Evolutionary conservation across 1,140 invertebrate species (phyloP).

Genomic region (Scaptomyza pallida): DNA sequence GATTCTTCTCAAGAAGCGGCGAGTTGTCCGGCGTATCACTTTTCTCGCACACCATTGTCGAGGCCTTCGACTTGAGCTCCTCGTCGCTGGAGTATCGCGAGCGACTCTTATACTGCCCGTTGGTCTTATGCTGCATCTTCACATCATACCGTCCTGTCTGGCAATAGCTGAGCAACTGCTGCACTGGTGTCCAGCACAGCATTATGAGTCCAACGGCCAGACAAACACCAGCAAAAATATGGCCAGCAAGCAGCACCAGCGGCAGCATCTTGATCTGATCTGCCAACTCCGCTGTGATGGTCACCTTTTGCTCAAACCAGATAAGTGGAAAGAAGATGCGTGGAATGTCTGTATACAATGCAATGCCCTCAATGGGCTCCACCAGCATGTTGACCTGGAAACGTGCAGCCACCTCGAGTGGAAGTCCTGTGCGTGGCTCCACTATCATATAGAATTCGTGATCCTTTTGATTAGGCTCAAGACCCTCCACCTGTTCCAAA

Average conservation of each 20-base stretch:
- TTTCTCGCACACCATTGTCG: conserved; percentile 52
- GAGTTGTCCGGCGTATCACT: conserved; percentile 57
- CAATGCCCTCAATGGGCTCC: conserved; percentile 87
- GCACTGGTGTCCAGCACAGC: conserved; percentile 65
- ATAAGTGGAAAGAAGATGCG: conserved; percentile 90
- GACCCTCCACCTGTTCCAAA: conserved; percentile 87
- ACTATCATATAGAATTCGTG: conserved; percentile 90
- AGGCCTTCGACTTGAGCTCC: conserved; percentile 66
- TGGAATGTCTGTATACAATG: conserved; percentile 88
- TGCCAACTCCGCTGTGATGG: conserved; percentile 85
- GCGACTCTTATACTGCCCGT: conserved; percentile 61
- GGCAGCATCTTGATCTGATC: conserved; percentile 77
- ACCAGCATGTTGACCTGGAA: conserved; percentile 92
- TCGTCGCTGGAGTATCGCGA: conserved; percentile 67
- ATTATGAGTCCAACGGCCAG: conserved; percentile 72
- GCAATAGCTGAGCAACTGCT: conserved; percentile 49
- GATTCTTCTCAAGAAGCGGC: conserved; percentile 42
- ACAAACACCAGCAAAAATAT: conserved; percentile 71
- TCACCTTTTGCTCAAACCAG: conserved; percentile 90
- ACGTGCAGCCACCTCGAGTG: conserved; percentile 89
- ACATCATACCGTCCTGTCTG: conserved; percentile 52
- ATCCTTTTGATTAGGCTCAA: conserved; percentile 88
- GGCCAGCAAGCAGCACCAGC: conserved; percentile 57
- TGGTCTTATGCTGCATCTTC: conserved; percentile 55
- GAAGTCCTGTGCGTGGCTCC: conserved; percentile 90